Conservation (phyloP, 2,797 vertebrate species). For the Lacerta agilis region DNA sequence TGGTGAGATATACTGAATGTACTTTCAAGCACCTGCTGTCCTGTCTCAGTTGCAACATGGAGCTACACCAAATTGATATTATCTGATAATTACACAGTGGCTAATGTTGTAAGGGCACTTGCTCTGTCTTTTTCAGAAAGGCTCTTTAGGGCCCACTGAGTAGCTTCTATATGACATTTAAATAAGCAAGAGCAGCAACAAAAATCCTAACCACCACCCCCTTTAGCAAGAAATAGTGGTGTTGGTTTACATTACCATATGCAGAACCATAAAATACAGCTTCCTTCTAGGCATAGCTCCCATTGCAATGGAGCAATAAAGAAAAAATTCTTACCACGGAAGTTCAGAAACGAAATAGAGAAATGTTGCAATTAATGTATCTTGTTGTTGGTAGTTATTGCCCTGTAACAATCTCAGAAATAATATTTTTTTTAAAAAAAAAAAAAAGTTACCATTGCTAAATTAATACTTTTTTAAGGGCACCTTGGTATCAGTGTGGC, state of each 20-base stretch:
- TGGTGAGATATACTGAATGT: slow-evolving; percentile 1
- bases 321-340: background rate
- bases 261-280: slow-evolving; percentile 27
- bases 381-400: background rate
- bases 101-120: background rate
- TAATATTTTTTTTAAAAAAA: background rate
- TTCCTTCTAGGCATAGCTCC: slow-evolving; percentile 3
- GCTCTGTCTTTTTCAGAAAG: background rate
- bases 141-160: background rate
- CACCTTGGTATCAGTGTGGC: background rate
- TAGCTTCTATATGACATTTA: background rate
- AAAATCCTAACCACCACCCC: too few species aligned
- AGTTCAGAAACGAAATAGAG: background rate
- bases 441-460: background rate
- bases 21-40: background rate
- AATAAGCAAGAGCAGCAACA: background rate
- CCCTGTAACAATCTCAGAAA: background rate
- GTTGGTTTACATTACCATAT: background rate
- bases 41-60: background rate
- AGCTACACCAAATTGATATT: background rate
- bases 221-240: background rate
- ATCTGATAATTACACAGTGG: background rate
- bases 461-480: slow-evolving; percentile 5
- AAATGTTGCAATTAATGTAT: slow-evolving; percentile 7
- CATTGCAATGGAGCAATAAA: slow-evolving; percentile 6